These are phyloP conservation scores for Stenchaetothrips biformis DNA, from an alignment of 2,888 invertebrate genomes.

Conservation along the genomic window DNA sequence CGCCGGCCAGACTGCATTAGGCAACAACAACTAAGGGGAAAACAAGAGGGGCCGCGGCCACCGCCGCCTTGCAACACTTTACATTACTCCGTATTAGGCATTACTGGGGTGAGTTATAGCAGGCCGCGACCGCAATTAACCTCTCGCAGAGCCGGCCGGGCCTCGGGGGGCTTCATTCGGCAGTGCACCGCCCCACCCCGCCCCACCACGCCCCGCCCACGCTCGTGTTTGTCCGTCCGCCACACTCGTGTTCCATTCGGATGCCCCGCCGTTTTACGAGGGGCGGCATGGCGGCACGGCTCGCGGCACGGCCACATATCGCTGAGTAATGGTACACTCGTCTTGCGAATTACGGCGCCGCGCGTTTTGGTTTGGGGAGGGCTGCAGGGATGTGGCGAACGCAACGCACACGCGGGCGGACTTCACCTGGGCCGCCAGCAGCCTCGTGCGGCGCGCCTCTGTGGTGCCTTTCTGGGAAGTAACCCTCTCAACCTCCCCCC, in stretches of 20 bases:
- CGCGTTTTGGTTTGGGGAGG: background rate
- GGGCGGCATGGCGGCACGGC: conserved; percentile 30
- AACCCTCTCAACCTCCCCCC: background rate
- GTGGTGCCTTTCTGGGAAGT: background rate
- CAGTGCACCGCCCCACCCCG: background rate
- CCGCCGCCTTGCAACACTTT: background rate
- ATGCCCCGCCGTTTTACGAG: conserved; percentile 1
- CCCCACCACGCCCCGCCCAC: background rate
- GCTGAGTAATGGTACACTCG: conserved; percentile 12
- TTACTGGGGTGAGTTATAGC: background rate
- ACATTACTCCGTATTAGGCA: background rate
- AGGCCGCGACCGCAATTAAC: background rate
- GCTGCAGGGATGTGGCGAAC: too few species aligned
- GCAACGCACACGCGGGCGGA: too few species aligned
- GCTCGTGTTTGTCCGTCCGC: conserved; percentile 20
- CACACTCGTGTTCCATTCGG: conserved; percentile 9
- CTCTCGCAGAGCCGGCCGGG: background rate
- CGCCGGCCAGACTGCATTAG: too few species aligned
- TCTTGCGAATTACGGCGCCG: conserved; percentile 32
- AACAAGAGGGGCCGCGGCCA: background rate
- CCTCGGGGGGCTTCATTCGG: background rate
- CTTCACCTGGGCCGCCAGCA: background rate
- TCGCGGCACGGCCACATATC: conserved; percentile 18
- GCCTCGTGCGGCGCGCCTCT: background rate
- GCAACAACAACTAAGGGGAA: too few species aligned